These are phyloP conservation scores for Austrolebias charrua DNA, from an alignment of 2,797 vertebrate species.

Conservation along the genomic window DNA sequence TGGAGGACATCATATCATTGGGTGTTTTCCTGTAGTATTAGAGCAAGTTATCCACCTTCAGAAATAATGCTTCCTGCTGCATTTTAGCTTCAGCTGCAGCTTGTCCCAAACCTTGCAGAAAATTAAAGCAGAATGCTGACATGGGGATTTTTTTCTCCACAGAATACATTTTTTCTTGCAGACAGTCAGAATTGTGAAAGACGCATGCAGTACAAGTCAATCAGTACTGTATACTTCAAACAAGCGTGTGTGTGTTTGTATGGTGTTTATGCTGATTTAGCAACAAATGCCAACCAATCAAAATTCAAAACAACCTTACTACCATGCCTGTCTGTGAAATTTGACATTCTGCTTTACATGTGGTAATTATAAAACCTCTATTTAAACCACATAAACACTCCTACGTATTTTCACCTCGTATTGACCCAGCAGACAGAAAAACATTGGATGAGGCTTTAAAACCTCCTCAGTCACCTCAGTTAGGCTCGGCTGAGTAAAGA, in stretches of 20 bases:
- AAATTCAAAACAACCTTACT: slow-evolving; percentile 45
- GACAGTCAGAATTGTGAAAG: slow-evolving; percentile 73
- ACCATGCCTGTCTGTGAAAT: slow-evolving; percentile 41
- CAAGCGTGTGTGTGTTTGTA: slow-evolving; percentile 26
- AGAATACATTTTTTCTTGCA: slow-evolving; percentile 59
- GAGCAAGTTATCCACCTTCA: slow-evolving; percentile 66
- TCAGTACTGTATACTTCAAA: slow-evolving; percentile 48
- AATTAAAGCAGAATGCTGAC: slow-evolving; percentile 73
- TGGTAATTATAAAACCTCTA: slow-evolving; percentile 44
- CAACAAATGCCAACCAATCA: slow-evolving; percentile 60
- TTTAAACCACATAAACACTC: slow-evolving; percentile 25
- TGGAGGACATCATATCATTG: slow-evolving; percentile 62
- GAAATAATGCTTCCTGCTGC: slow-evolving; percentile 69
- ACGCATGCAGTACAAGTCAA: slow-evolving; percentile 69
- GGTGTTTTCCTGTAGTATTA: slow-evolving; percentile 73
- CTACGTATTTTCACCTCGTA: slow-evolving; percentile 55
- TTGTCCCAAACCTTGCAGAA: slow-evolving; percentile 64
- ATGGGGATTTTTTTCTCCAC: slow-evolving; percentile 60
- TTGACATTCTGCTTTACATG: slow-evolving; percentile 39
- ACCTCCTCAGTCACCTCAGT: slow-evolving; percentile 64
- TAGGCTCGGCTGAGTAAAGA: slow-evolving; percentile 68
- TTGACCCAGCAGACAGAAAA: slow-evolving; percentile 64
- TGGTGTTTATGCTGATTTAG: slow-evolving; percentile 58
- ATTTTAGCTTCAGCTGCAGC: slow-evolving; percentile 70
- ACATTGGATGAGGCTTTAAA: slow-evolving; percentile 26